Conservation (phyloP, 2,797 vertebrate genomes). For the Xenopus petersii region DNA sequence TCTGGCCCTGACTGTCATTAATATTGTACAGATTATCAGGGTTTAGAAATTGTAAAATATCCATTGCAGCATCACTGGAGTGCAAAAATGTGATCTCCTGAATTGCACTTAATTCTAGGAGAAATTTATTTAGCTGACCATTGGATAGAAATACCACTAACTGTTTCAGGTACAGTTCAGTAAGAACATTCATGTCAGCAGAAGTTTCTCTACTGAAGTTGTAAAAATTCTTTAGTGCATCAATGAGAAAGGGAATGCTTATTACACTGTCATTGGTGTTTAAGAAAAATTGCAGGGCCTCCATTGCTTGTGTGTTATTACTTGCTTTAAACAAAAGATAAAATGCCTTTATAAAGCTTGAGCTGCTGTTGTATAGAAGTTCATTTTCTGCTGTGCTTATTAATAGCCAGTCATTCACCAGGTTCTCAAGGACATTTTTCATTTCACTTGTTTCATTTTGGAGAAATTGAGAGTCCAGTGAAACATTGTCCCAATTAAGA, state of each 20-base stretch:
- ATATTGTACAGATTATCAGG: slow-evolving; percentile 15
- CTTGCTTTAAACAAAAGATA: not conserved
- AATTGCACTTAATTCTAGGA: slow-evolving; percentile 5
- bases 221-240: slow-evolving; percentile 19
- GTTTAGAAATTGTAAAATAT: slow-evolving; percentile 12
- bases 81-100: not conserved
- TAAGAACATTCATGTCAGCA: not conserved
- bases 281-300: slow-evolving; percentile 10
- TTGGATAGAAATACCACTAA: slow-evolving; percentile 15
- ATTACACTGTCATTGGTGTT: not conserved
- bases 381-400: not conserved
- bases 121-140: slow-evolving; percentile 8
- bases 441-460: slow-evolving; percentile 16
- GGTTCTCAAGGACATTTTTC: not conserved
- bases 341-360: slow-evolving; percentile 4
- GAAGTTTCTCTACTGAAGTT: slow-evolving; percentile 18
- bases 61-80: not conserved
- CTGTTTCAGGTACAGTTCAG: slow-evolving; percentile 20
- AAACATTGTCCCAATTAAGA: slow-evolving; percentile 5
- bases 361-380: slow-evolving; percentile 14
- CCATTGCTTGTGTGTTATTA: slow-evolving; percentile 2
- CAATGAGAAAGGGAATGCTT: not conserved
- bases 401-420: slow-evolving; percentile 9
- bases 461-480: not conserved
- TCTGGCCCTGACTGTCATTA: not conserved